Evolutionary conservation across 1,140 invertebrate genomes (phyloP).

Genomic region (Thrips palmi): DNA sequence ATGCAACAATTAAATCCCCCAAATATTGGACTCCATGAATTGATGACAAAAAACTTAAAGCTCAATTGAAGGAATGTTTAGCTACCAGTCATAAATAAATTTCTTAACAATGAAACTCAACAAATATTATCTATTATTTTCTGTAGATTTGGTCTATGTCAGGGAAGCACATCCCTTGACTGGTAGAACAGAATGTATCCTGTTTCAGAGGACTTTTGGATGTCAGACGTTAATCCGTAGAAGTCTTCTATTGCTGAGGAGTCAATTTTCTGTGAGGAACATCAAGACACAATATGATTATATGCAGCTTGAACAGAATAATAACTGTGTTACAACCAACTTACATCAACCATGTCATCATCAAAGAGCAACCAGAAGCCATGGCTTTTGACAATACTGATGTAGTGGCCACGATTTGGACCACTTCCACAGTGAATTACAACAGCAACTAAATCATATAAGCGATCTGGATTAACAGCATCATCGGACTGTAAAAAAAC

Average conservation of each 20-base stretch:
- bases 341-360: constrained; percentile 98
- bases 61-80: no score
- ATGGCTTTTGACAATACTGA: constrained; percentile 98
- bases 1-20: no score
- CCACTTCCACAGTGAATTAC: constrained; percentile 99
- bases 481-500: constrained; percentile 69
- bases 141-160: no score
- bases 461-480: constrained; percentile 88
- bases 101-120: no score
- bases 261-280: constrained; percentile 82
- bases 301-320: no score
- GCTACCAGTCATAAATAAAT: no score
- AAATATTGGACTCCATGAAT: no score
- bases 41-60: no score
- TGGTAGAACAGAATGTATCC: constrained; percentile 99
- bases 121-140: no score
- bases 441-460: constrained; percentile 96
- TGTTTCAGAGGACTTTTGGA: constrained; percentile 97
- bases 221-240: constrained; percentile 94
- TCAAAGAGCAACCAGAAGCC: constrained; percentile 99
- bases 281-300: constrained; percentile 9
- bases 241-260: constrained; percentile 98
- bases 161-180: constrained; percentile 49
- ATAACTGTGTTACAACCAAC: constrained; percentile 22
- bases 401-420: constrained; percentile 97